Conservation (phyloP, 2,888 invertebrate species). For the Latrodectus hesperus region DNA sequence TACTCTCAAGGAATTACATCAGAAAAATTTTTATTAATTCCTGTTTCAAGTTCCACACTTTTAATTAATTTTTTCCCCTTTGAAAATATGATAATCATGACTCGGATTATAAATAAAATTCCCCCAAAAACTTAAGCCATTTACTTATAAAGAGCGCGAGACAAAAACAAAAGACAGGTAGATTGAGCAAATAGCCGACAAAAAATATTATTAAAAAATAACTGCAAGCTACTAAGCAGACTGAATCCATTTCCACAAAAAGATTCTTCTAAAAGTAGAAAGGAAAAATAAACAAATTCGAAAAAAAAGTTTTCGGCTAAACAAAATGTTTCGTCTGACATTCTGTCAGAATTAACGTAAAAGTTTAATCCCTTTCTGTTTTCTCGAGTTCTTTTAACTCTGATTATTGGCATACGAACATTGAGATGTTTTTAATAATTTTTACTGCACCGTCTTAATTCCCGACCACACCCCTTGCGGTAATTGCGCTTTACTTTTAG, state of each 20-base stretch:
- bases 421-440: constrained; percentile 54
- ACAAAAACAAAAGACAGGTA: constrained; percentile 35
- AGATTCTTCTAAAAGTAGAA: constrained; percentile 9
- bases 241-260: constrained; percentile 16
- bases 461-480: constrained; percentile 49
- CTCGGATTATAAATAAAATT: constrained; percentile 32
- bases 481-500: constrained; percentile 57
- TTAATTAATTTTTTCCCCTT: constrained; percentile 2
- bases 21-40: background rate
- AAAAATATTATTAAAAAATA: constrained; percentile 10
- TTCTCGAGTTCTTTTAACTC: constrained; percentile 46
- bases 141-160: constrained; percentile 9
- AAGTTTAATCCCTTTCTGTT: constrained; percentile 54
- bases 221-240: background rate
- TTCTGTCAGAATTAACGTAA: constrained; percentile 56
- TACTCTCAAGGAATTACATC: background rate
- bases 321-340: constrained; percentile 37
- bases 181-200: constrained; percentile 12
- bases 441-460: constrained; percentile 32
- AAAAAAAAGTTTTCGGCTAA: constrained; percentile 16
- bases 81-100: background rate
- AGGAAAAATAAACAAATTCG: constrained; percentile 28
- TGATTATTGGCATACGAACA: constrained; percentile 56
- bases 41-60: background rate
- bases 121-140: constrained; percentile 46